Base-by-base conservation (phyloP, 2,888 invertebrate species). In the Neoscelio sp. region DNA sequence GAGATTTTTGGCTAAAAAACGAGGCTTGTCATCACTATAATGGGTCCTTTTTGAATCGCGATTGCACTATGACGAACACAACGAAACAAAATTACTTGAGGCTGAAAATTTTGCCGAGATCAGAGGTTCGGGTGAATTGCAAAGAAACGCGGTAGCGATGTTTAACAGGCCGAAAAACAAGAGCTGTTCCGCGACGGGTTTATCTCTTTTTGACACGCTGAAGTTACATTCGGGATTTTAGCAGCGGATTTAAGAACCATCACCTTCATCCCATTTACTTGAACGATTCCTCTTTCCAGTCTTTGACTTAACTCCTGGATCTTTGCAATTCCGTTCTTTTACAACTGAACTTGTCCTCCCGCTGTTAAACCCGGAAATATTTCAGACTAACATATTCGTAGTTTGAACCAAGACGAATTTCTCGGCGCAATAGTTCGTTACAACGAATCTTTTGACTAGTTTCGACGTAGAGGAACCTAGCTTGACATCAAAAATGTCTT, bases 101-200 rank as follows among this genome's bases (percentile, higher is more conserved):
- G 52, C 28, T 71, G 62, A 44, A 62, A 71, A 50, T 35, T 42
- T 62, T 62, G 56, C 73, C 28, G 54, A 62, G 52, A 54, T 44
- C 73, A 12, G 42, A 74, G 64, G 18, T 40, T 46, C 56, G 58
- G 64, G 56, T 54, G 42, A 50, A 62, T 35, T 40, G 82, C 81
- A 74, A 80, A 77, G 78, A 80, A 82, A 76, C 83, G 78, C 81
- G 77, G 82, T 82, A 85, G 83, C 85, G 83, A 84, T 84, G 86
- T 81, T 85, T 84, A 86, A 81, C 85, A 86, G 85, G 86, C 84
- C 83, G 83, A 79, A 80, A 82, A 65, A 84, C 71, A 82, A 85
- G 83, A 82, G 83, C 75, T 65, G 71, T 58, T 67, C 46, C 44
- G 54, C 52, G 78, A 71, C 68, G 70, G 77, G 50, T 83, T 82